Evolutionary conservation across 2,888 invertebrate species (phyloP).

Genomic region (Caenorhabditis macrosperma): DNA sequence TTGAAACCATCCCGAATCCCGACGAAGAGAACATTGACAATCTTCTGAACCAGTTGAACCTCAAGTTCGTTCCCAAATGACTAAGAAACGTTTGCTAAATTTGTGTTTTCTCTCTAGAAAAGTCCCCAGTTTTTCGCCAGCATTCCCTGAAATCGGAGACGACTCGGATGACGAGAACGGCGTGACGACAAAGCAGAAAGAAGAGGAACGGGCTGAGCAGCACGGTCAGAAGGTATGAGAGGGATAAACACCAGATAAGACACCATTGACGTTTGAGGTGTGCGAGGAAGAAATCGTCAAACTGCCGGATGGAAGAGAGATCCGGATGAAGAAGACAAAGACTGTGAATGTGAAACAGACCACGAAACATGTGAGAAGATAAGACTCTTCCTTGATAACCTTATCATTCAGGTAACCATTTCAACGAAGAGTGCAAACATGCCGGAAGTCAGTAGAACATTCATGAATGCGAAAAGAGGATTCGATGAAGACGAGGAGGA

Average conservation of each 20-base stretch:
- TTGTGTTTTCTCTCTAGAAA: conserved; percentile 68
- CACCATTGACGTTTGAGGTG: conserved; percentile 57
- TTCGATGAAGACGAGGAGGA: conserved; percentile 73
- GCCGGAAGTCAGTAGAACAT: conserved; percentile 67
- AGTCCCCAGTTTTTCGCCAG: conserved; percentile 74
- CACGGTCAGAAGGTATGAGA: conserved; percentile 73
- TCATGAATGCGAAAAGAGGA: conserved; percentile 66
- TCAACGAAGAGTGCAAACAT: conserved; percentile 72
- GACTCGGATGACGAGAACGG: conserved; percentile 76
- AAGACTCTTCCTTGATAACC: not conserved
- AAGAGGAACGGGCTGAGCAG: conserved; percentile 76
- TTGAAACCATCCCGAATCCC: conserved; percentile 43
- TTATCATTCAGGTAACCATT: conserved; percentile 65
- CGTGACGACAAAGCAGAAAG: conserved; percentile 74
- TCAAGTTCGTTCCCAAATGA: conserved; percentile 59
- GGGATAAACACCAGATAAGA: conserved; percentile 41
- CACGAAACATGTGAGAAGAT: conserved; percentile 69
- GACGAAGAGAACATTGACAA: conserved; percentile 72
- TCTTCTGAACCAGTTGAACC: conserved; percentile 70
- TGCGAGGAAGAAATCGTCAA: conserved; percentile 76
- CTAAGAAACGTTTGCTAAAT: not conserved
- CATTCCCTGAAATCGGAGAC: conserved; percentile 69
- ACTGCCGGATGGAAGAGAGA: conserved; percentile 73
- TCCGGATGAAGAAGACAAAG: conserved; percentile 74
- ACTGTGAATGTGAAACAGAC: conserved; percentile 75